Percentiles rank a stretch among this genome's conserved stretches.
Conservation (phyloP, 2,113 vertebrate species). For the Etia nguti region DNA sequence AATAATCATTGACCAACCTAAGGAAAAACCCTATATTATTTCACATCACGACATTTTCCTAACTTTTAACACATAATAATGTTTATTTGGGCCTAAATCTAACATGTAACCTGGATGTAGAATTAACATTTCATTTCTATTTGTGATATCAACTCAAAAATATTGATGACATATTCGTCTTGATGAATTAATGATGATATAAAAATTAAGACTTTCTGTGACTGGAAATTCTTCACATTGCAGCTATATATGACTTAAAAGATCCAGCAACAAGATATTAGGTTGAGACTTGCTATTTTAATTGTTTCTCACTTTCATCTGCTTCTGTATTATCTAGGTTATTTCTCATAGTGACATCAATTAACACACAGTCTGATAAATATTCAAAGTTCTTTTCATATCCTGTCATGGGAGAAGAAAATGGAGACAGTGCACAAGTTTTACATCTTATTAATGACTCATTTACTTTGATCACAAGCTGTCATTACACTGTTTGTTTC, state of each 20-base stretch:
- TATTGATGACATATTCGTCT: not conserved
- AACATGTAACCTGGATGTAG: not conserved
- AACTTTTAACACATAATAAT: not conserved
- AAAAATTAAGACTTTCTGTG: not conserved
- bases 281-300: not conserved
- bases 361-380: conserved; percentile 52
- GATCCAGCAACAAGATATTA: not conserved
- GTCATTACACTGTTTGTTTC: conserved; percentile 44
- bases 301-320: conserved; percentile 18
- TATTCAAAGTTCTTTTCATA: conserved; percentile 51
- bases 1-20: not conserved
- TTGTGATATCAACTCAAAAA: not conserved
- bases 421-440: conserved; percentile 27
- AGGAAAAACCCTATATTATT: not conserved
- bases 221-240: not conserved
- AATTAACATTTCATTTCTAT: not conserved
- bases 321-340: not conserved
- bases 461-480: conserved; percentile 62
- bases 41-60: not conserved
- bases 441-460: conserved; percentile 59
- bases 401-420: conserved; percentile 45
- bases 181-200: not conserved
- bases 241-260: not conserved
- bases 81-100: not conserved
- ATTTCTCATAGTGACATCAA: conserved; percentile 54